Evolutionary conservation across 2,888 invertebrate species (phyloP).

Genomic region (Scaptomyza polygonia): DNA sequence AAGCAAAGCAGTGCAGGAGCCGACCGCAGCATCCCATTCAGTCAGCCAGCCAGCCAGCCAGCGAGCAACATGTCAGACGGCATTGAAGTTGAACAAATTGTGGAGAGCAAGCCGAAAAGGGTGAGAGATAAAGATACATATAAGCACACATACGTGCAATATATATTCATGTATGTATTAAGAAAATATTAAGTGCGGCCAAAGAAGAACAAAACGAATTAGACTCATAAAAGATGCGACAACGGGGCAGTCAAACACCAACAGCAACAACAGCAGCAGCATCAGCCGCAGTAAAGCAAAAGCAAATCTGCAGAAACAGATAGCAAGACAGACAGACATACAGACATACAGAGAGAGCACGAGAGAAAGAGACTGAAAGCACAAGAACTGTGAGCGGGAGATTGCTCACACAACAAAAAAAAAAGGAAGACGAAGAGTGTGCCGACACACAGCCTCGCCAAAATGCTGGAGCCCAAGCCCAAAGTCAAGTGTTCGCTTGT

Average conservation of each 20-base stretch:
- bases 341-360: conserved; percentile 1
- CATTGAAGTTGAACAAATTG: conserved; percentile 87
- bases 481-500: conserved; percentile 55
- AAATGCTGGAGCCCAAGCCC: conserved; percentile 52
- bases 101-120: conserved; percentile 88
- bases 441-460: conserved; percentile 24
- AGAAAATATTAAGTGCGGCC: conserved; percentile 49
- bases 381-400: conserved; percentile 26
- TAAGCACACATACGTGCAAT: not conserved
- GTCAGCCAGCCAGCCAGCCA: conserved; percentile 37
- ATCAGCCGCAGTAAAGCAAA: conserved; percentile 10
- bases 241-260: conserved; percentile 37
- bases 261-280: conserved; percentile 6
- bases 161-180: conserved; percentile 11
- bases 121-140: conserved; percentile 83
- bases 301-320: conserved; percentile 22
- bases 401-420: conserved; percentile 1
- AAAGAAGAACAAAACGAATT: conserved; percentile 54
- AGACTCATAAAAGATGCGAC: conserved; percentile 52
- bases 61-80: conserved; percentile 85
- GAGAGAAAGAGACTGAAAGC: conserved; percentile 1
- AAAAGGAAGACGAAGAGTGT: conserved; percentile 23
- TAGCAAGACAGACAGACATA: conserved; percentile 2
- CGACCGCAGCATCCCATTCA: conserved; percentile 42
- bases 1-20: conserved; percentile 33